A percentile compares a stretch with the other conserved stretches of the same genome.
These are phyloP conservation scores for Melierax canorus DNA, from an alignment of 2,113 vertebrate species.

Conservation along the genomic window DNA sequence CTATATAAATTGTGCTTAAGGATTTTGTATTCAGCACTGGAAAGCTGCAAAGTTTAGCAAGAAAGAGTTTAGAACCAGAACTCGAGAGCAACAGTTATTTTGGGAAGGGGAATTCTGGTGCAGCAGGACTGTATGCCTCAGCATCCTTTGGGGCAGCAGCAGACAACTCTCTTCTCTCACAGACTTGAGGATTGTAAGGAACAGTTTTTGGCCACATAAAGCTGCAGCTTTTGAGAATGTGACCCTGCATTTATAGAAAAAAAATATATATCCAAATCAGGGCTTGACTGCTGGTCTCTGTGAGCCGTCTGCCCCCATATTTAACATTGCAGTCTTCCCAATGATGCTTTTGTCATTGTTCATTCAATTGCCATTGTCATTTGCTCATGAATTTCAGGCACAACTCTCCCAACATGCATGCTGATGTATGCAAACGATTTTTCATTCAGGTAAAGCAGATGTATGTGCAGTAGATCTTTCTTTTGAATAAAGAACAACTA, in stretches of 20 bases:
- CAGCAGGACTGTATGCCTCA: background rate
- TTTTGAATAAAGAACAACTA: background rate
- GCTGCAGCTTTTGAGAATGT: background rate
- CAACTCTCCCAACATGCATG: background rate
- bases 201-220: background rate
- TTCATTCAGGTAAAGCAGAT: background rate
- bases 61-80: background rate
- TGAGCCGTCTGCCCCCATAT: background rate
- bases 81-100: background rate
- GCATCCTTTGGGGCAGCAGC: background rate
- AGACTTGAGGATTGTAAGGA: background rate
- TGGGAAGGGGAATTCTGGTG: background rate
- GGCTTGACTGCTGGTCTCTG: background rate
- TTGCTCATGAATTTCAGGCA: constrained; percentile 5
- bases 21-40: background rate
- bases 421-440: background rate
- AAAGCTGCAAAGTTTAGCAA: background rate
- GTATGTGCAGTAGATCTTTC: background rate
- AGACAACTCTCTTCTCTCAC: background rate
- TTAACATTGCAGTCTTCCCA: background rate
- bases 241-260: background rate
- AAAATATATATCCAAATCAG: background rate
- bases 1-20: background rate
- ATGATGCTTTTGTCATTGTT: background rate
- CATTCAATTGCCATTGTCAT: background rate